Evolutionary conservation across 2,797 vertebrate species (phyloP), one percentile per base, ranked within the genome.

Genomic region (Darevskia mixta): DNA sequence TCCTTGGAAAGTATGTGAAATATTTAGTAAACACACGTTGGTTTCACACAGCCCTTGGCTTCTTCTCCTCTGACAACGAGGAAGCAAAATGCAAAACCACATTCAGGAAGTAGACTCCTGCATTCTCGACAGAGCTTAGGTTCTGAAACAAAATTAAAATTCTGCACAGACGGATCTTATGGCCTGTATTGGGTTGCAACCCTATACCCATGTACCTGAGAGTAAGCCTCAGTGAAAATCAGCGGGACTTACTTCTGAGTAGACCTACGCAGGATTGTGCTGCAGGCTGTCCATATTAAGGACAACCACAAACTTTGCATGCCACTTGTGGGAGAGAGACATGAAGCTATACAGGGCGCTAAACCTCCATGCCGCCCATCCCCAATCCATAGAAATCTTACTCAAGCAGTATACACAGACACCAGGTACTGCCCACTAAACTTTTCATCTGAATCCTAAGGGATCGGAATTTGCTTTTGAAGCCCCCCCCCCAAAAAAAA

Each of bases 31-130:
- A 88, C n/a, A 13, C 35, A 15, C 41, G 72, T 61, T 77, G 13
- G 8, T n/a, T 83, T 82, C 85, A 83, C 86, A 64, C 78, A 91
- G 84, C 3, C 91, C 64, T 82, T 90, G 87, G n/a, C 38, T 85
- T 72, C 49, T 77, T 79, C 20, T 84, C 43, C 18, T 66, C 73
- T 67, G 23, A 77, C 64, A 86, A 89, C 78, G 20, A 87, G 67
- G 17, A 92, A 80, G 43, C 5, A 92, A 92, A 92, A 89, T 93
- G 88, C 72, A 82, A 93, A 77, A 38, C 15, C 43, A 58, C 15
- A 69, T 55, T 41, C 41, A 69, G 83, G 41, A 85, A 27, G 15
- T 3, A 49, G 8, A 27, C 75, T 79, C 23, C 20, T 8, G 20
- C 11, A 29, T 27, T 45, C 49, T 75, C 38, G 2, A 66, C 10